phyloP scores from a whole-genome alignment of 2,888 invertebrate species.

The Cheilosia variabilis region DNA sequence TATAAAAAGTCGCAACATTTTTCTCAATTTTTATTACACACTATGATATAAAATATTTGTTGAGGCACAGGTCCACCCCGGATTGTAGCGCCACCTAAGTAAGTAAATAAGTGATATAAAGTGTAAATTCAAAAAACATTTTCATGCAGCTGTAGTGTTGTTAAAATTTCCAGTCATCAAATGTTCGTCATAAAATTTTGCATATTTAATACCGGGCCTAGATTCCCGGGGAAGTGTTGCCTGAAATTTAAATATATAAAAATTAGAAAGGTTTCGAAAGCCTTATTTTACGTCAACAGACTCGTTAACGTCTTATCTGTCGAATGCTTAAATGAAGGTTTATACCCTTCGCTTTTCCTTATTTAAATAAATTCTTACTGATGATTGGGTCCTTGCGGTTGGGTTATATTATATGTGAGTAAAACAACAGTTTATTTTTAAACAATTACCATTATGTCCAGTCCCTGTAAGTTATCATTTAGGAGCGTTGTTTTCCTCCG shows the following conservation, averaged over 20 bases:
- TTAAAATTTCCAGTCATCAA: conserved; percentile 67
- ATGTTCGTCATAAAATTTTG: conserved; percentile 71
- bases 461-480: conserved; percentile 43
- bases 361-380: not conserved
- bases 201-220: conserved; percentile 66
- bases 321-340: too few species aligned
- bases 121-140: not conserved
- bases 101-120: not conserved
- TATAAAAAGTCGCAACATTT: too few species aligned
- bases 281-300: too few species aligned
- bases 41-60: too few species aligned
- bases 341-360: too few species aligned
- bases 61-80: too few species aligned
- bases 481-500: conserved; percentile 40
- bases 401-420: too few species aligned
- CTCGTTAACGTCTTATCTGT: too few species aligned
- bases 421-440: not conserved
- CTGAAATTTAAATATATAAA: conserved; percentile 18
- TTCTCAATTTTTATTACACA: too few species aligned
- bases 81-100: too few species aligned
- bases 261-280: not conserved
- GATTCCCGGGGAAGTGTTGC: conserved; percentile 51
- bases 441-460: conserved; percentile 54
- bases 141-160: conserved; percentile 19
- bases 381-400: too few species aligned